Evolutionary conservation across 2,888 invertebrate species (phyloP), one percentile per base, ranked within the genome.

Genomic region (Xestoiulus laeticollis): DNA sequence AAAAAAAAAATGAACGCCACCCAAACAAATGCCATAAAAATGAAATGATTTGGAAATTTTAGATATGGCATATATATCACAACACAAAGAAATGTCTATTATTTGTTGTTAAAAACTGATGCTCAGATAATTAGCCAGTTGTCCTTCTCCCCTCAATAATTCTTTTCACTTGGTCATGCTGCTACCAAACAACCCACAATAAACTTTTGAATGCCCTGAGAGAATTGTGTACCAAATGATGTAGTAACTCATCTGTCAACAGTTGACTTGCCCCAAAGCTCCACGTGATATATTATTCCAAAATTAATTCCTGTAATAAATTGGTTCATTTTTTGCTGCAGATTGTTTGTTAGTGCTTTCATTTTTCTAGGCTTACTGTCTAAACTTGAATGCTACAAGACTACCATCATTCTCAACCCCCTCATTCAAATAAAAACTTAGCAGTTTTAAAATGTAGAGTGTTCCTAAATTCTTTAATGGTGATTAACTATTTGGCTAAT

Each of bases 301-400:
- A 85, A 85, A 85, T 87, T 68, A 87, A 87, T 68, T 87, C 33
- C 87, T 87, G 87, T 87, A 87, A 87, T 87, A 87, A 87, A 87
- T 68, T 87, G 87, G 87, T 87, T 87, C 87, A 68, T 59, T 87
- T 87, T 87, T 87, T 87, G 30, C 87, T 87, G 87, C 87, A 68
- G 14, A 26, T 68, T 10, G n/a, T 10, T 68, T 68, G 68, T 68
- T 10, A 68, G n/a, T 68, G 22, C 26, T 68, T 68, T 26, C 19
- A 26, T 26, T 68, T 68, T 26, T 22, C 4, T n/a, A 43, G 5
- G 43, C 43, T 43, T 10, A 48, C 6, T 48, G 12, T 48, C 12
- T 48, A 16, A 48, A 48, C 16, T 48, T 48, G 48, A 8, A 38
- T 38, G 38, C 6, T 6, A 38, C 38, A 38, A 38, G 3, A 38